phyloP scores from a whole-genome alignment of 2,888 invertebrate species.

The Dryobota labecula region DNA sequence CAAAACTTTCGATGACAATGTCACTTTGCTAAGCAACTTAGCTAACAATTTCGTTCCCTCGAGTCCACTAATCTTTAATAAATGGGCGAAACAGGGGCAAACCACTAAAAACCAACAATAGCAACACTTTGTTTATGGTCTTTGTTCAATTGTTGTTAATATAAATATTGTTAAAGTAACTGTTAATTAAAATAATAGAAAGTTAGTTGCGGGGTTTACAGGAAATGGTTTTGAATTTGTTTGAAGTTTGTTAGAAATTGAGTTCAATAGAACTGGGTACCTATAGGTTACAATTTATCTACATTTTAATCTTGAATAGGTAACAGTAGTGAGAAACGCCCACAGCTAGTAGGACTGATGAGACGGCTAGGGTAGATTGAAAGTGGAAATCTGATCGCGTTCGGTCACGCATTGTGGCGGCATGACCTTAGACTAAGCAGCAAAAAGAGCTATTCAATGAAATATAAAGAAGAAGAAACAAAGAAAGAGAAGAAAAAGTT shows the following conservation, averaged over 20 bases:
- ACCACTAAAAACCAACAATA: slow-evolving; percentile 29
- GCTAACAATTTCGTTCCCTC: slow-evolving; percentile 3
- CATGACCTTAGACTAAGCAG: not conserved
- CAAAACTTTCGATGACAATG: slow-evolving; percentile 15
- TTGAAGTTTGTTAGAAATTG: slow-evolving; percentile 8
- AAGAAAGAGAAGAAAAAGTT: not conserved
- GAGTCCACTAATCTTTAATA: slow-evolving; percentile 14
- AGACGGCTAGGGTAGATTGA: slow-evolving; percentile 17
- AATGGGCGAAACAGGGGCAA: slow-evolving; percentile 6
- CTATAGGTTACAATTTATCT: slow-evolving; percentile 14
- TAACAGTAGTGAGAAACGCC: slow-evolving; percentile 25
- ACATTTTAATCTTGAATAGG: slow-evolving; percentile 14
- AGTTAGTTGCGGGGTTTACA: slow-evolving; percentile 5
- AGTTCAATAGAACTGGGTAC: not conserved
- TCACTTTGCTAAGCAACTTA: slow-evolving; percentile 17
- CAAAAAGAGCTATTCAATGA: not conserved
- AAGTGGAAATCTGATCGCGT: slow-evolving; percentile 29
- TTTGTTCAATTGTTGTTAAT: slow-evolving; percentile 24
- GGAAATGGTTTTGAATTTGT: slow-evolving; percentile 19
- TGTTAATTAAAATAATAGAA: slow-evolving; percentile 11
- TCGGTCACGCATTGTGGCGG: slow-evolving; percentile 21
- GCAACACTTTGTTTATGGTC: slow-evolving; percentile 21
- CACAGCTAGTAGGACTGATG: not conserved
- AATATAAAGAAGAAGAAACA: not conserved
- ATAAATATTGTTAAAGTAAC: slow-evolving; percentile 38